phyloP scores from a whole-genome alignment of 2,888 invertebrate genomes.

The Argyra leucocephala region DNA sequence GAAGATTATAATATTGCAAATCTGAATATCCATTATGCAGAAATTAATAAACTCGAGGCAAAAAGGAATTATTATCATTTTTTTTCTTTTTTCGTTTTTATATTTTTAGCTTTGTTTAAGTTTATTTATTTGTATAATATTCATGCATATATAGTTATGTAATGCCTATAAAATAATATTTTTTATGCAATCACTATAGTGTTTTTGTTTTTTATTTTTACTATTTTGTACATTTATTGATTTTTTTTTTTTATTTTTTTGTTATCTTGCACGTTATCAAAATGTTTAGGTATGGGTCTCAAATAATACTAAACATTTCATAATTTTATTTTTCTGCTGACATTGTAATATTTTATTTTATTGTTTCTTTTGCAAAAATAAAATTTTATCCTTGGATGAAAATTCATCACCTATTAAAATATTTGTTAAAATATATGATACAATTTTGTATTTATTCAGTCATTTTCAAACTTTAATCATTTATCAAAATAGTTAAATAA shows the following conservation, averaged over 20 bases:
- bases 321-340: background rate
- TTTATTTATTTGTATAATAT: background rate
- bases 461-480: too few species aligned
- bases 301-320: too few species aligned
- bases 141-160: background rate
- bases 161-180: background rate
- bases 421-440: too few species aligned
- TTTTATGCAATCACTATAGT: background rate
- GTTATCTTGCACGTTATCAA: too few species aligned
- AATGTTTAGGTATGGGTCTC: too few species aligned
- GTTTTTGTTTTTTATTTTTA: background rate
- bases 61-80: background rate
- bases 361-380: background rate
- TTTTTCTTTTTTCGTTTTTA: background rate
- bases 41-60: constrained; percentile 28
- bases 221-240: too few species aligned
- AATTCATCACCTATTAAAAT: background rate
- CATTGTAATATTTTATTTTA: background rate
- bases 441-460: too few species aligned
- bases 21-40: constrained; percentile 24
- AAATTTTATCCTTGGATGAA: background rate
- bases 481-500: too few species aligned
- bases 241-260: too few species aligned
- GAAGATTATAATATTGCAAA: constrained; percentile 7
- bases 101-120: background rate